These are phyloP conservation scores for Delphinapterus leucas DNA, from an alignment of 2,113 vertebrate genomes.

Conservation along the genomic window DNA sequence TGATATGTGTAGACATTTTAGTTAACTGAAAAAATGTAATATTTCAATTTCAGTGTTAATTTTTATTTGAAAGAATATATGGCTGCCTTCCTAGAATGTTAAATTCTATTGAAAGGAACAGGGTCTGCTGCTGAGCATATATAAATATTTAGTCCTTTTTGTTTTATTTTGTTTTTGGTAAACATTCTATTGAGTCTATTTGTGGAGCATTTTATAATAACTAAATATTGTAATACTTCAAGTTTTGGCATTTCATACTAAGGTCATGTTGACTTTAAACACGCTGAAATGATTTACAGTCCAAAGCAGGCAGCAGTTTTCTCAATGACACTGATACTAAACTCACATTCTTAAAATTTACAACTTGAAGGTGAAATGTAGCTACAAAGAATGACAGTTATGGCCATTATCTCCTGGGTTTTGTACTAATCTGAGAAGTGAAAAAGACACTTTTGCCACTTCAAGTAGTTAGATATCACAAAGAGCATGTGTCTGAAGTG, in stretches of 20 bases:
- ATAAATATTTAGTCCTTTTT: neutral
- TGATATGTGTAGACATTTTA: conserved; percentile 48
- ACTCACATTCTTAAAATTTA: neutral
- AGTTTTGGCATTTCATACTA: neutral
- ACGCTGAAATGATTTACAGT: conserved; percentile 29
- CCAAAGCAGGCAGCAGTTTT: neutral
- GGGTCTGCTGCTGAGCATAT: neutral
- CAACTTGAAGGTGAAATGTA: neutral
- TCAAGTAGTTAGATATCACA: neutral
- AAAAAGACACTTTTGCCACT: neutral
- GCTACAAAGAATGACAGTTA: neutral
- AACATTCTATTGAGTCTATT: neutral
- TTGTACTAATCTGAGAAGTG: neutral
- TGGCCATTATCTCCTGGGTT: neutral
- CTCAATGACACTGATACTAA: conserved; percentile 8
- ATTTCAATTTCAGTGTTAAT: neutral
- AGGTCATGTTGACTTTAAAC: neutral
- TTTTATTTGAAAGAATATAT: neutral
- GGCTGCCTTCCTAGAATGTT: neutral
- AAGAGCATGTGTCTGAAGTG: neutral
- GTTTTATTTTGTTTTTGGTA: neutral
- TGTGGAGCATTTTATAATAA: neutral
- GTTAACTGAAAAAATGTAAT: conserved; percentile 9
- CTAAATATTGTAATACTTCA: neutral
- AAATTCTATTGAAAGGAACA: neutral